A percentile compares a stretch with the other conserved stretches of the same genome.
Evolutionary conservation across 2,797 vertebrate species (phyloP).

Genomic region (Loriculus beryllinus): DNA sequence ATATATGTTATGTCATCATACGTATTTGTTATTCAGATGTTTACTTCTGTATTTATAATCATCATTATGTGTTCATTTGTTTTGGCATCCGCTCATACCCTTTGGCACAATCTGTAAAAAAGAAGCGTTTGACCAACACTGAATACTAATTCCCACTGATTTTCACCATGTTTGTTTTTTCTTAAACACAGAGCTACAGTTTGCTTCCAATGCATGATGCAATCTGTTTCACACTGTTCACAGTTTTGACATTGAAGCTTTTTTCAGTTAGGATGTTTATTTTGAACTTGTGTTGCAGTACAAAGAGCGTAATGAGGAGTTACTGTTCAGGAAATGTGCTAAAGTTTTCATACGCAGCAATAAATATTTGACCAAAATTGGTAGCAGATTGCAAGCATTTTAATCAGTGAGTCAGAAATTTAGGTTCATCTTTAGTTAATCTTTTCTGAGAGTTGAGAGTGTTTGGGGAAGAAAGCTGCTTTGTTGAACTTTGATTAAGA

Average conservation of each 20-base stretch:
- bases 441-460: neutral
- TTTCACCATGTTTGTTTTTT: neutral
- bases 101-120: neutral
- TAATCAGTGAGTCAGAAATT: neutral
- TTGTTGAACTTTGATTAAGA: neutral
- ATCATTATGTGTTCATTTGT: neutral
- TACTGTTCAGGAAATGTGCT: neutral
- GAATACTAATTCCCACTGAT: neutral
- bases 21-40: neutral
- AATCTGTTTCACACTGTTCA: neutral
- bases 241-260: neutral
- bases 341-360: neutral
- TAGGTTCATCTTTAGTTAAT: neutral
- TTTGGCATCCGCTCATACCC: neutral
- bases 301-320: neutral
- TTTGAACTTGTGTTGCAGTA: neutral
- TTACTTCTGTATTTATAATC: neutral
- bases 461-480: neutral
- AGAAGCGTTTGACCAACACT: neutral
- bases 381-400: neutral
- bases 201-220: slow-evolving; percentile 12
- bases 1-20: neutral
- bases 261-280: slow-evolving; percentile 16
- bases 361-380: neutral
- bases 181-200: neutral